These are phyloP conservation scores for Stercorarius parasiticus DNA, from an alignment of 2,113 vertebrate species.

Conservation along the genomic window DNA sequence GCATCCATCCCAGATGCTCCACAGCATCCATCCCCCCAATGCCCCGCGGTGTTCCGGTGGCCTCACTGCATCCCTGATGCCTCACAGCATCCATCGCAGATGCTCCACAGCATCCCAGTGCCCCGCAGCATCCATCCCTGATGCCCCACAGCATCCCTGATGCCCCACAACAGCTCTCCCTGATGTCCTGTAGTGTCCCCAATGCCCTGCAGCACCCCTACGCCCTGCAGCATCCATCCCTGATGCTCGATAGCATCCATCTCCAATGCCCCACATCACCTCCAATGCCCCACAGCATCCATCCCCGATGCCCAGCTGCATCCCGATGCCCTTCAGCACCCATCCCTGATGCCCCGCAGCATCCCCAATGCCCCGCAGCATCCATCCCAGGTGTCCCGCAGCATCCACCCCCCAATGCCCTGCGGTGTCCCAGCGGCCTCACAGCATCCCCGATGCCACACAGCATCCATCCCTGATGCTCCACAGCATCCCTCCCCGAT, in stretches of 20 bases:
- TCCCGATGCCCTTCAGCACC: too few species aligned
- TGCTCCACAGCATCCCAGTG: fast-evolving
- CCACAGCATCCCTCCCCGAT: too few species aligned
- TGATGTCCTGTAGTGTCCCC: not conserved
- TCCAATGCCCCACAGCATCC: fast-evolving
- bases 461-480: too few species aligned
- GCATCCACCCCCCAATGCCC: not conserved
- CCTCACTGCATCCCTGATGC: too few species aligned
- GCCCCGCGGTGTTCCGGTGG: too few species aligned
- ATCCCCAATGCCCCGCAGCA: not conserved
- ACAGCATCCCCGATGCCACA: not conserved
- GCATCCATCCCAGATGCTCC: not conserved
- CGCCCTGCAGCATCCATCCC: too few species aligned
- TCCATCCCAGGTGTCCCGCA: not conserved
- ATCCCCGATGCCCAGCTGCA: not conserved
- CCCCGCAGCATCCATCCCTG: not conserved
- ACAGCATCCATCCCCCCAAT: too few species aligned
- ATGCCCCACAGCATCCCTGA: too few species aligned
- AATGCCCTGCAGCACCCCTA: not conserved
- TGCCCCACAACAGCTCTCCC: too few species aligned
- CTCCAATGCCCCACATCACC: too few species aligned
- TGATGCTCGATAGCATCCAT: not conserved
- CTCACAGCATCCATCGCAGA: not conserved
- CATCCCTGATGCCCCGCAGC: not conserved
- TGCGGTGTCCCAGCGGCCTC: too few species aligned